Conservation (phyloP, 2,113 vertebrate species). For the Calidris pugnax region DNA sequence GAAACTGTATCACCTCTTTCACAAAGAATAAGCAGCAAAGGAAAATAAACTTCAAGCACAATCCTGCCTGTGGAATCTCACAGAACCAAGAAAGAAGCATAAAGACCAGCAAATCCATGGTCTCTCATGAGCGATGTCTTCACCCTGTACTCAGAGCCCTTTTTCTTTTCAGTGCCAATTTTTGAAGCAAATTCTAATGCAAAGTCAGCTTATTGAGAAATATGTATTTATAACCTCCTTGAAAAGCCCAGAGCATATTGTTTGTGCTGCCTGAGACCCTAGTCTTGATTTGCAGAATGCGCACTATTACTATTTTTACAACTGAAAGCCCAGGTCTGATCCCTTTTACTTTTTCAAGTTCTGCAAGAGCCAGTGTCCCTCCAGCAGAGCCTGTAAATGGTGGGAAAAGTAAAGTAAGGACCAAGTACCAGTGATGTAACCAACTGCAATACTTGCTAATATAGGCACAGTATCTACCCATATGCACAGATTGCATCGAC, state of each 20-base stretch:
- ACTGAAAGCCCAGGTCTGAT: neutral
- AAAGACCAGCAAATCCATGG: fast-evolving
- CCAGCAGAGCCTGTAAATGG: neutral
- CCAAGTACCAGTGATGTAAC: neutral
- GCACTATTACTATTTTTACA: neutral
- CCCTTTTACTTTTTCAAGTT: neutral
- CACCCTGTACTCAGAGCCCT: neutral
- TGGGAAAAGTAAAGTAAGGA: neutral
- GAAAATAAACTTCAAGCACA: neutral
- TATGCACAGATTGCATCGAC: no score
- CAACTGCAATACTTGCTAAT: neutral
- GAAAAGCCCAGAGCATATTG: neutral
- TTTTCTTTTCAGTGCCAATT: neutral
- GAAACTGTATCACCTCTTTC: neutral
- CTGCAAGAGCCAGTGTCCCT: neutral
- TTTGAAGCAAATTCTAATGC: neutral
- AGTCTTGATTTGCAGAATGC: neutral
- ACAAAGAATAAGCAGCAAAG: neutral
- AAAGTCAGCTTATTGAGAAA: neutral
- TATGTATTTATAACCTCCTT: fast-evolving
- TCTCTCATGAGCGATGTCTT: neutral
- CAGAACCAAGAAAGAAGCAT: neutral
- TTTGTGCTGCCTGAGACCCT: neutral
- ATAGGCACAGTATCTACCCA: neutral
- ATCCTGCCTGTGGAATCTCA: neutral